These are phyloP conservation scores for Sarcophaga subvicina DNA, from an alignment of 2,888 invertebrate genomes.

Conservation along the genomic window DNA sequence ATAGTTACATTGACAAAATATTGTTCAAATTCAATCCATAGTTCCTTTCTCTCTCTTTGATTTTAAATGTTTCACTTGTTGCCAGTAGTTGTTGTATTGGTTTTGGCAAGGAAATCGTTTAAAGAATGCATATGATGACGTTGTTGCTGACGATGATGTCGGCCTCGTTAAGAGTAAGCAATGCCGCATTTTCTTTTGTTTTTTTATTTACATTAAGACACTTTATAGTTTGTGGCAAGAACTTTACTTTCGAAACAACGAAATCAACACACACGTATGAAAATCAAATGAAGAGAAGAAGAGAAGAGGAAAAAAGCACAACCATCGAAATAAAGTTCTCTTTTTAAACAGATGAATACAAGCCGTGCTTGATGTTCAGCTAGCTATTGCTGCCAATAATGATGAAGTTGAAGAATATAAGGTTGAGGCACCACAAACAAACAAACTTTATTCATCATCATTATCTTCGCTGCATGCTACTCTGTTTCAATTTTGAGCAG, in stretches of 20 bases:
- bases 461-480: conserved; percentile 31
- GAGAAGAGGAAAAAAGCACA: conserved; percentile 3
- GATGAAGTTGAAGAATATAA: conserved; percentile 50
- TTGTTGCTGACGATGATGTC: conserved; percentile 73
- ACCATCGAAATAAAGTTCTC: too few relatives aligned
- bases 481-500: conserved; percentile 23
- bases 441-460: conserved; percentile 41
- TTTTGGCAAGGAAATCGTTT: conserved; percentile 52
- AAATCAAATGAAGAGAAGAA: not conserved
- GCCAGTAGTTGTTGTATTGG: not conserved
- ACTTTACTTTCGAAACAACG: conserved; percentile 16
- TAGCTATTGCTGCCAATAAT: conserved; percentile 51
- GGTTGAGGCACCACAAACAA: conserved; percentile 21
- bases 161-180: conserved; percentile 79
- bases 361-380: not conserved
- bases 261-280: conserved; percentile 1
- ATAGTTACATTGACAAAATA: too few relatives aligned
- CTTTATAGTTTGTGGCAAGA: conserved; percentile 52
- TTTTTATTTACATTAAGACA: conserved; percentile 69
- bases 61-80: conserved; percentile 12
- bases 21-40: not conserved
- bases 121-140: not conserved
- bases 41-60: conserved; percentile 15
- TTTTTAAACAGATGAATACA: not conserved
- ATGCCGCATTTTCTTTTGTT: conserved; percentile 72